Conservation (phyloP, 2,797 vertebrate species). For the Silurus aristotelis region DNA sequence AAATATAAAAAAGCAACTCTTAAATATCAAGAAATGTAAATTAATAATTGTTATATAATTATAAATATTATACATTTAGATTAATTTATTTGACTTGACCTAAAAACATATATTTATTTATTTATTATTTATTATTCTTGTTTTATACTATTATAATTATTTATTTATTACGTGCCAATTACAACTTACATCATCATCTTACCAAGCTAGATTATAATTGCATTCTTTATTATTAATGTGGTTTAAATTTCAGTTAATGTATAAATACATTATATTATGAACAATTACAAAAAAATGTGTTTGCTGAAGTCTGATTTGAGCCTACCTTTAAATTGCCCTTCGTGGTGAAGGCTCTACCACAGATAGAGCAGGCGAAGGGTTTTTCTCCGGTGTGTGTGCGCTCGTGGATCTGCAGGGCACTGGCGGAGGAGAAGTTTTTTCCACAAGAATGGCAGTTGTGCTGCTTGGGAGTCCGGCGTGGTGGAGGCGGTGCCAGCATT, state of each 20-base stretch:
- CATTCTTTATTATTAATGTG: neutral
- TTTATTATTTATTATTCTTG: no score
- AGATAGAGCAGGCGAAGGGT: constrained; percentile 98
- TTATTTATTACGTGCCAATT: neutral
- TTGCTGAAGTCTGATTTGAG: constrained; percentile 13
- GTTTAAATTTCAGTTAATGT: neutral
- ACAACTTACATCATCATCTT: neutral
- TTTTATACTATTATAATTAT: no score
- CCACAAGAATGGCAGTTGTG: constrained; percentile 99
- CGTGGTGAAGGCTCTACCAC: constrained; percentile 98
- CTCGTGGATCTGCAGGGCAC: constrained; percentile 98
- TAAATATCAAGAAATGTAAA: neutral
- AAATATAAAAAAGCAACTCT: neutral
- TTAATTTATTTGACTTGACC: neutral
- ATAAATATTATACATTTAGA: neutral
- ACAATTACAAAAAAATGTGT: neutral
- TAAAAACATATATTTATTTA: neutral
- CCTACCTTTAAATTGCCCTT: constrained; percentile 99
- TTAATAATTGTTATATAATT: neutral
- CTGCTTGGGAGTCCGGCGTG: constrained; percentile 97
- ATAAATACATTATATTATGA: neutral
- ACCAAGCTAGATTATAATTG: neutral
- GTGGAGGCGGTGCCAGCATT: constrained; percentile 95
- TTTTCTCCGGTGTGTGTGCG: constrained; percentile 99
- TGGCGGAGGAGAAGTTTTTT: constrained; percentile 99